phyloP scores from a whole-genome alignment of 2,797 vertebrate species.

The Coendou prehensilis region DNA sequence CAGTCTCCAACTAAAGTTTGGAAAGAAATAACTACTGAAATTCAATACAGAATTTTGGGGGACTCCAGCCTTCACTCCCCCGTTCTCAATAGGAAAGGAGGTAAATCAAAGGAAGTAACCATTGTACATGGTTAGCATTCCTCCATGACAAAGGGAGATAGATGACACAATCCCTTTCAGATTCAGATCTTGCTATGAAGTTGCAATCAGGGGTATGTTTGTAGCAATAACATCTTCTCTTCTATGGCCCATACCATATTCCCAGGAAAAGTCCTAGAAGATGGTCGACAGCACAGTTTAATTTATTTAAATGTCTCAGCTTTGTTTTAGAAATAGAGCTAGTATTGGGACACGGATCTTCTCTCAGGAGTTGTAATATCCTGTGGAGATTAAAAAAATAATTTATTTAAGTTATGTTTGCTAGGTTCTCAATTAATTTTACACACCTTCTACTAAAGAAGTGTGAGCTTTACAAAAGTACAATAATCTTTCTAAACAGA shows the following conservation, averaged over 20 bases:
- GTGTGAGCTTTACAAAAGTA: slow-evolving; percentile 72
- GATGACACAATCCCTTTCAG: background rate
- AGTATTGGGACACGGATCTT: background rate
- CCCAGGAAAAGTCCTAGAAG: slow-evolving; percentile 2
- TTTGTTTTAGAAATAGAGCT: slow-evolving; percentile 49
- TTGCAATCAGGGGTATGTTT: background rate
- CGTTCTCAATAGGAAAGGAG: background rate
- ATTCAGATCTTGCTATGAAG: background rate
- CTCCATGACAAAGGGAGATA: background rate
- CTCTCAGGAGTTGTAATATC: background rate
- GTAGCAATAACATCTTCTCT: background rate
- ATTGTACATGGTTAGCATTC: background rate
- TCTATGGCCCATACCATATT: background rate
- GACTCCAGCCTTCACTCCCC: background rate
- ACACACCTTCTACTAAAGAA: slow-evolving; percentile 17
- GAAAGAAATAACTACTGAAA: background rate
- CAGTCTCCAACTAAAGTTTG: slow-evolving; percentile 34
- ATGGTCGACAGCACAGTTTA: background rate
- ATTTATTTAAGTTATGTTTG: slow-evolving; percentile 51
- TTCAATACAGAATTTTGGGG: background rate
- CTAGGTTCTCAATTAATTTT: slow-evolving; percentile 60
- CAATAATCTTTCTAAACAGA: slow-evolving; percentile 75
- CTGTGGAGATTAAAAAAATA: slow-evolving; percentile 11
- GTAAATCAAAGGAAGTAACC: slow-evolving; percentile 19
- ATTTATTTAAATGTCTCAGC: slow-evolving; percentile 25